Conservation (phyloP, 2,888 invertebrate species). For the Hypena proboscidalis region DNA sequence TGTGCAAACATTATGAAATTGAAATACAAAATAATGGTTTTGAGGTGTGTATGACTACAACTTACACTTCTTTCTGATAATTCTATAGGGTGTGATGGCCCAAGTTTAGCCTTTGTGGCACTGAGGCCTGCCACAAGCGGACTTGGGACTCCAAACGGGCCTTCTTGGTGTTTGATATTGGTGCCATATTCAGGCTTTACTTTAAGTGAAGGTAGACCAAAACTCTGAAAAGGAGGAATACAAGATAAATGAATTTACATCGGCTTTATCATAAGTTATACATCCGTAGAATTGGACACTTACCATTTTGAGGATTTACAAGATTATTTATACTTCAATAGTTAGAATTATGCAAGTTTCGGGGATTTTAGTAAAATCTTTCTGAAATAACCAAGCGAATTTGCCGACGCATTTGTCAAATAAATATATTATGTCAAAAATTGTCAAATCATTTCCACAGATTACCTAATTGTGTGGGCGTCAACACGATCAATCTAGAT, state of each 20-base stretch:
- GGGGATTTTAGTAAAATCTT: background rate
- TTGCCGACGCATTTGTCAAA: slow-evolving; percentile 24
- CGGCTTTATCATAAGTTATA: background rate
- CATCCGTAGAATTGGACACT: slow-evolving; percentile 6
- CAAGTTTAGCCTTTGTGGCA: slow-evolving; percentile 79
- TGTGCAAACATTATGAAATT: too few species aligned
- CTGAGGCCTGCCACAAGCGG: slow-evolving; percentile 86
- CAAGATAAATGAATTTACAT: slow-evolving; percentile 10
- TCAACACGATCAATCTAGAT: too few species aligned
- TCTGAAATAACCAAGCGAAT: slow-evolving; percentile 11
- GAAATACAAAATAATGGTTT: too few species aligned
- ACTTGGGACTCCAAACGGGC: slow-evolving; percentile 87
- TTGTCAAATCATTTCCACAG: slow-evolving; percentile 46
- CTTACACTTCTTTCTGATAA: slow-evolving; percentile 88
- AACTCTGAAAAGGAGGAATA: slow-evolving; percentile 83
- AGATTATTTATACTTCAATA: slow-evolving; percentile 2
- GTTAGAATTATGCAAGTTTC: slow-evolving; percentile 1
- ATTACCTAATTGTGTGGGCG: too few species aligned
- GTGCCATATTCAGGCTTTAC: slow-evolving; percentile 79
- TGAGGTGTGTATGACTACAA: slow-evolving; percentile 33
- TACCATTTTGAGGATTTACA: slow-evolving; percentile 39
- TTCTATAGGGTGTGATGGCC: slow-evolving; percentile 88
- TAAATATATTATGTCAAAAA: slow-evolving; percentile 42
- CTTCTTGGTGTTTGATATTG: slow-evolving; percentile 77
- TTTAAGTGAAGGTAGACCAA: slow-evolving; percentile 87